phyloP scores from a whole-genome alignment of 2,113 vertebrate genomes.

The Tringa solitaria region DNA sequence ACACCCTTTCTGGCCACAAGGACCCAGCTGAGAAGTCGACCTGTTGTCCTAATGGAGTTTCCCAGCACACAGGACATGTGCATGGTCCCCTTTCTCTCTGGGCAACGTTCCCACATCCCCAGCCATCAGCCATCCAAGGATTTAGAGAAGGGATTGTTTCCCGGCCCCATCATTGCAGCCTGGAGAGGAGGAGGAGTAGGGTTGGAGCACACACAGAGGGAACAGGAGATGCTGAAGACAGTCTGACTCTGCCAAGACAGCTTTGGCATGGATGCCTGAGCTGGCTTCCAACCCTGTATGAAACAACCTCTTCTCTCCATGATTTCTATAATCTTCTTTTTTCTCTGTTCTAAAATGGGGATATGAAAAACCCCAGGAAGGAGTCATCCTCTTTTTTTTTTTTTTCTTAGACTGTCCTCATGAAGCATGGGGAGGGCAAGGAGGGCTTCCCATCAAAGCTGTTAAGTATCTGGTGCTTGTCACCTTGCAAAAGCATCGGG shows the following conservation, averaged over 20 bases:
- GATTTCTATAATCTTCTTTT: not conserved
- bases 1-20: too few species aligned
- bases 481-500: not conserved
- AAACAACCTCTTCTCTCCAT: not conserved
- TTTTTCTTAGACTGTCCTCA: not conserved
- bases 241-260: not conserved
- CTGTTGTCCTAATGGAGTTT: not conserved
- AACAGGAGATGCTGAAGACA: not conserved
- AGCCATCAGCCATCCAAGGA: not conserved
- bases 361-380: not conserved
- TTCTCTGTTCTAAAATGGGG: not conserved
- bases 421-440: not conserved
- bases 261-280: not conserved
- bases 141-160: not conserved
- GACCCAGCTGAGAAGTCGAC: not conserved
- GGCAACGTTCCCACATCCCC: not conserved
- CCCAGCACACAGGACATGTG: not conserved
- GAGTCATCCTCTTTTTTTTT: not conserved
- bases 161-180: not conserved
- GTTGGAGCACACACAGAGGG: not conserved
- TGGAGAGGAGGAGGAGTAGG: not conserved
- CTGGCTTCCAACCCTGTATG: not conserved
- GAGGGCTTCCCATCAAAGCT: not conserved
- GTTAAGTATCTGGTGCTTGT: not conserved
- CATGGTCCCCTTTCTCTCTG: not conserved